phyloP scores from a whole-genome alignment of 35 echinoderm and acorn worm species.

The Heliocidaris tuberculata region DNA sequence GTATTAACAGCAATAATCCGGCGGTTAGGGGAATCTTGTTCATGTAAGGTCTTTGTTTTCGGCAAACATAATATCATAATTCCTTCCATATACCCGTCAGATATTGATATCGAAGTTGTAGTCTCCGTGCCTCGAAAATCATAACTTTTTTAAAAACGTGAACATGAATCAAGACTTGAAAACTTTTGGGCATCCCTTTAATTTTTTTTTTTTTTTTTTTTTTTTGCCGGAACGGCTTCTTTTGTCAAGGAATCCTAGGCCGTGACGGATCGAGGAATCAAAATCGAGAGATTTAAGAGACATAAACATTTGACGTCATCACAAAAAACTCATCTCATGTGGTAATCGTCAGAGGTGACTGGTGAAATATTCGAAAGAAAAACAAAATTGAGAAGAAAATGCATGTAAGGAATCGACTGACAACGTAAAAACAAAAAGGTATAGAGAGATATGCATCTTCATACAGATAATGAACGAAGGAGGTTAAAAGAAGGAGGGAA shows the following conservation, averaged over 20 bases:
- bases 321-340: not conserved
- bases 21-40: no score
- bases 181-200: no score
- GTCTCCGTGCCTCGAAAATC: no score
- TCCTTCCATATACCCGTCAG: no score
- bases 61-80: no score
- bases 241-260: not conserved
- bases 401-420: not conserved
- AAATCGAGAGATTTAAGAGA: constrained; percentile 5
- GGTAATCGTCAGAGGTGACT: not conserved
- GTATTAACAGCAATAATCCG: no score
- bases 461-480: not conserved
- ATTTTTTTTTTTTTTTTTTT: not conserved
- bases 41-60: no score
- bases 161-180: no score
- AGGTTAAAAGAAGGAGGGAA: not conserved
- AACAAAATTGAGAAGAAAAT: not conserved
- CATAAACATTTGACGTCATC: constrained; percentile 31
- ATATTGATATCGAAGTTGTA: no score
- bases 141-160: no score
- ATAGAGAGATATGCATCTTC: not conserved
- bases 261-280: not conserved
- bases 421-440: not conserved
- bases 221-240: not conserved
- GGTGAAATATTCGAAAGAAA: not conserved